Evolutionary conservation across 2,797 vertebrate species (phyloP), one percentile per base, ranked within the genome.

Genomic region (Pelodytes ibericus): DNA sequence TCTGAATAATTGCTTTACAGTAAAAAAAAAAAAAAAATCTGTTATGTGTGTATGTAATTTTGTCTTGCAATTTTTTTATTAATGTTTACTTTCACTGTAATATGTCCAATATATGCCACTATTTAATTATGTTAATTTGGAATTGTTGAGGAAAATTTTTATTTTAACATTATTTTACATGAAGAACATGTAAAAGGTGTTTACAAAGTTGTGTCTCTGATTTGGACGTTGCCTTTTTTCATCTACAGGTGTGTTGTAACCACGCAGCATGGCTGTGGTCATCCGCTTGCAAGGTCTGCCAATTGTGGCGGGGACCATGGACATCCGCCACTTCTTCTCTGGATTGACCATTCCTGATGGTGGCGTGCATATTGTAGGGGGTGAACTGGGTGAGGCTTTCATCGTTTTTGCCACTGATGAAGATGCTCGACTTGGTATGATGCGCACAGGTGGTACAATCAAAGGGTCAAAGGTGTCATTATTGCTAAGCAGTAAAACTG

Each of bases 321-420:
- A 99, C 95, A 99, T 99, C 94, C 95, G 97, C 85, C 97, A 99
- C 95, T 99, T 99, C 98, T 99, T 99, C 97, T 98, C 96, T 92
- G 98, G 98, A 93, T 95, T 99, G 89, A 99, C 95, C 92, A 99
- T 99, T 91, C 98, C 98, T 79, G 98, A 99, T 92, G 98, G 96
- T 91, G 97, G 98, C 87, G 95, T 99, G 87, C 98, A 99, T 95
- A 98, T 99, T 93, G 98, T 99, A 88, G 96, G 98, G 91, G 98
- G 97, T 89, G 97, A 99, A 89, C 96, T 98, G 90, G 98, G 98
- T 88, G 97, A 99, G 93, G 98, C 97, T 89, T 99, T 99, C 94
- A 99, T 99, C 90, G 97, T 99, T 92, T 99, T 99, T 87, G 97
- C 96, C 89, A 99, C 98, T 85, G 98, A 99, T 87, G 98, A 99